A percentile compares a stretch with the other conserved stretches of the same genome.
phyloP scores from a whole-genome alignment of 2,113 vertebrate genomes.

The Indicator indicator region DNA sequence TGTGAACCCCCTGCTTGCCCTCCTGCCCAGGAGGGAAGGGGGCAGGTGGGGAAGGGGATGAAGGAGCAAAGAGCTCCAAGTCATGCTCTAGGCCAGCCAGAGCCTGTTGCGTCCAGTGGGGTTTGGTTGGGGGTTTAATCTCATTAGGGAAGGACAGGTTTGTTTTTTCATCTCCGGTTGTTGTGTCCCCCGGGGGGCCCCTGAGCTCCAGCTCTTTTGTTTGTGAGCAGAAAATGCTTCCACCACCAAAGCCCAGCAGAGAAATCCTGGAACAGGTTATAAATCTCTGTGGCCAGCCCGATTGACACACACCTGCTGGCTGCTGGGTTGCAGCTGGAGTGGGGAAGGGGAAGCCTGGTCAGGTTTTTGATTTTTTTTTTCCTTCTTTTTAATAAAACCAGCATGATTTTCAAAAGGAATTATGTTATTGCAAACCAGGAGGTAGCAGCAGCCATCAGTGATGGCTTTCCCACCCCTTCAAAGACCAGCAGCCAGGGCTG shows the following conservation, averaged over 20 bases:
- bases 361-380: no score
- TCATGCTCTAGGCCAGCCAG: neutral
- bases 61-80: neutral
- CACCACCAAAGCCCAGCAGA: neutral
- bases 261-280: conserved; percentile 62
- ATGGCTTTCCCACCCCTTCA: conserved; percentile 35
- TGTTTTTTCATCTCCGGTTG: conserved; percentile 53
- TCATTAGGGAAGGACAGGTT: neutral
- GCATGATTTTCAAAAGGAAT: conserved; percentile 31
- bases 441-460: neutral
- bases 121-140: neutral
- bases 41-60: neutral
- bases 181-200: conserved; percentile 26
- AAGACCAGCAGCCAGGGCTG: neutral
- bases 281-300: conserved; percentile 42
- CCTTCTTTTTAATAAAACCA: conserved; percentile 35
- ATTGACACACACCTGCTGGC: conserved; percentile 67
- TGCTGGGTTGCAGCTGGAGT: conserved; percentile 56
- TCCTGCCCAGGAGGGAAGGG: neutral
- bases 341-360: neutral
- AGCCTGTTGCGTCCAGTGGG: neutral
- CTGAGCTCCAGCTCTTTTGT: conserved; percentile 41
- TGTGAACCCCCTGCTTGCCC: neutral
- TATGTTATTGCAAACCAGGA: neutral
- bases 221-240: conserved; percentile 62